A percentile compares a stretch with the other conserved stretches of the same genome.
Conservation (phyloP, 2,113 vertebrate species). For the Prinia subflava region DNA sequence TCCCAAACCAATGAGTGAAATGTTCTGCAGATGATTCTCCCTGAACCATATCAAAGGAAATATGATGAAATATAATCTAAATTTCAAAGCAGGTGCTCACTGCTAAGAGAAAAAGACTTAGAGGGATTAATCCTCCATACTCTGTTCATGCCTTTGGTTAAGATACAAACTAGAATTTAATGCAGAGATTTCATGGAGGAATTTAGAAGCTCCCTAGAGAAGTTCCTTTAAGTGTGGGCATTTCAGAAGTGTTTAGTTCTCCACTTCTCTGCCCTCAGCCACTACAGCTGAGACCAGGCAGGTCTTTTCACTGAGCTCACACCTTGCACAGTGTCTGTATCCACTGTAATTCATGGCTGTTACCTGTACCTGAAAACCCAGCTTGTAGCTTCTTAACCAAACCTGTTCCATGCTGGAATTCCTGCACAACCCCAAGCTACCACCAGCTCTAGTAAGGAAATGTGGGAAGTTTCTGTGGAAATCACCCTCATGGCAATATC, state of each 20-base stretch:
- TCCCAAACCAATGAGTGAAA: neutral
- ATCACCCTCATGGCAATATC: rapidly evolving
- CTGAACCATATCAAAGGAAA: neutral
- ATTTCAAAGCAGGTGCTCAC: neutral
- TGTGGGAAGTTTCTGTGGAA: neutral
- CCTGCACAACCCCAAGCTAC: neutral
- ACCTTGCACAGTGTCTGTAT: neutral
- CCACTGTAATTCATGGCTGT: neutral
- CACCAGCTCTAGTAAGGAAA: neutral
- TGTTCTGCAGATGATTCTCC: neutral
- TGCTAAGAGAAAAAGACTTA: neutral
- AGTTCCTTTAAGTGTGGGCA: neutral
- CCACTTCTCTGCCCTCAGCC: neutral
- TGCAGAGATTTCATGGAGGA: neutral
- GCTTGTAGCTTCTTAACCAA: neutral
- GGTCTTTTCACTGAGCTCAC: neutral
- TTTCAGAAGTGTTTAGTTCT: neutral
- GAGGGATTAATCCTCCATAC: neutral
- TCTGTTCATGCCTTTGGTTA: neutral
- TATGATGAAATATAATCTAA: neutral
- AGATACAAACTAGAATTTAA: neutral
- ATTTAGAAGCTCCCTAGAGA: neutral
- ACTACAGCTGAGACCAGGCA: neutral
- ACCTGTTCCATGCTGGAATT: neutral
- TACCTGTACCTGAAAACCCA: neutral